phyloP scores from a whole-genome alignment of 2,113 vertebrate genomes.

The Neoarius graeffei region DNA sequence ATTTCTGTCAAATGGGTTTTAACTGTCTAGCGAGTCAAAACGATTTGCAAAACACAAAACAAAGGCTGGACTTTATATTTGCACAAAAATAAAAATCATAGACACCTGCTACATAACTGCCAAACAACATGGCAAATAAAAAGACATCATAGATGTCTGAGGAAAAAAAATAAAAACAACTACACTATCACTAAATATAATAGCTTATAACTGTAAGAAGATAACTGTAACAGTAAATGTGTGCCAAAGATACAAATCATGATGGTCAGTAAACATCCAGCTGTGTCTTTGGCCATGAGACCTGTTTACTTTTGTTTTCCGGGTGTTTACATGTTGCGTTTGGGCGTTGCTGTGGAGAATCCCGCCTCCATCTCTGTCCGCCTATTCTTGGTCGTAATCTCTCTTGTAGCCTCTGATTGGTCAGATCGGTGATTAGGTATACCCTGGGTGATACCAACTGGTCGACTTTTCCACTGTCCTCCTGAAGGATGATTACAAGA shows the following conservation, averaged over 20 bases:
- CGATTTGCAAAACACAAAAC: not conserved
- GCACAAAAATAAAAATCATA: not conserved
- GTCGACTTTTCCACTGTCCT: slow-evolving; percentile 45
- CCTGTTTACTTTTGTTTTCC: not conserved
- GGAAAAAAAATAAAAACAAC: not conserved
- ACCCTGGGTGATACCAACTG: slow-evolving; percentile 52
- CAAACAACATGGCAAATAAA: slow-evolving; percentile 42
- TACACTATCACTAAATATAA: slow-evolving; percentile 33
- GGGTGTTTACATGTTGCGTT: slow-evolving; percentile 12
- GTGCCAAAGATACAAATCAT: slow-evolving; percentile 19
- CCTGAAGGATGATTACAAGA: slow-evolving; percentile 29
- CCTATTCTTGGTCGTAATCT: slow-evolving; percentile 30
- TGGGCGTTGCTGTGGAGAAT: slow-evolving; percentile 15
- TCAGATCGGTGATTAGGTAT: slow-evolving; percentile 46
- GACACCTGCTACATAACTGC: slow-evolving; percentile 40
- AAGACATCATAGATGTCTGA: slow-evolving; percentile 31
- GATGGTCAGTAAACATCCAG: slow-evolving; percentile 45
- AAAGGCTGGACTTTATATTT: not conserved
- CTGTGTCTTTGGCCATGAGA: slow-evolving; percentile 40
- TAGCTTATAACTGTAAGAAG: slow-evolving; percentile 41
- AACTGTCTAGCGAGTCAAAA: not conserved
- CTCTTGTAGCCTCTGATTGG: slow-evolving; percentile 23
- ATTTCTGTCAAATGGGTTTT: not conserved
- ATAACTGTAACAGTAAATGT: slow-evolving; percentile 26
- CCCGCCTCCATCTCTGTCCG: slow-evolving; percentile 32